phyloP scores from a whole-genome alignment of 2,888 invertebrate species.

The Thereva nobilitata region DNA sequence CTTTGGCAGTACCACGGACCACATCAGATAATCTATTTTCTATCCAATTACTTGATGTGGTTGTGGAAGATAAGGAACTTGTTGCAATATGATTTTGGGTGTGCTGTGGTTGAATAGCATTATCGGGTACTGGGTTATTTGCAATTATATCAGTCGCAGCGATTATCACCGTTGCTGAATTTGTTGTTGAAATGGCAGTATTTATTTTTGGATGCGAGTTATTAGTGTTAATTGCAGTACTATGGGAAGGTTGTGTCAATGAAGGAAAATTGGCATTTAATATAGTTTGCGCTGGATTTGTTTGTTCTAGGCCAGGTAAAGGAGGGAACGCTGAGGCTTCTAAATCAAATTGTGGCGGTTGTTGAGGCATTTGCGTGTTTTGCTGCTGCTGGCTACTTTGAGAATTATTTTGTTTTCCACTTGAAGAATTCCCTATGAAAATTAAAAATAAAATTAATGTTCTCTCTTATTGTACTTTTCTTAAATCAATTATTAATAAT shows the following conservation, averaged over 20 bases:
- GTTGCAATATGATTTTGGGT: constrained; percentile 22
- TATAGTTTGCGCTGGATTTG: constrained; percentile 34
- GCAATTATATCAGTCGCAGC: not conserved
- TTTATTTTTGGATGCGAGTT: constrained; percentile 29
- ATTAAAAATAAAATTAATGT: constrained; percentile 3
- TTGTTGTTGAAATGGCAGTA: constrained; percentile 35
- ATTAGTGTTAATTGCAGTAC: constrained; percentile 11
- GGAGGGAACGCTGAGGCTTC: constrained; percentile 81
- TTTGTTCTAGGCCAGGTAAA: constrained; percentile 67
- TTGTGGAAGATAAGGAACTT: constrained; percentile 21
- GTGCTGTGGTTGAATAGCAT: constrained; percentile 8
- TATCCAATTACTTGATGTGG: constrained; percentile 26
- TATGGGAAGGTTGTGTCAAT: constrained; percentile 43
- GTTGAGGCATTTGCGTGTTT: constrained; percentile 53
- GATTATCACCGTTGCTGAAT: constrained; percentile 16
- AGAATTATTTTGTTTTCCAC: constrained; percentile 33
- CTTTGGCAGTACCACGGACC: constrained; percentile 72
- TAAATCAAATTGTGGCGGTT: constrained; percentile 73
- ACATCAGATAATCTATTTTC: constrained; percentile 72
- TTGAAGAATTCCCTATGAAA: constrained; percentile 30
- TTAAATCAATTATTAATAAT: no score
- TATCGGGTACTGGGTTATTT: constrained; percentile 15
- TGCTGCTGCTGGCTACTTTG: constrained; percentile 52
- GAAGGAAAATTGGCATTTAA: constrained; percentile 43
- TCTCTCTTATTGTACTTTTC: no score